Evolutionary conservation across 2,113 vertebrate genomes (phyloP).

Genomic region (Capreolus pygargus): DNA sequence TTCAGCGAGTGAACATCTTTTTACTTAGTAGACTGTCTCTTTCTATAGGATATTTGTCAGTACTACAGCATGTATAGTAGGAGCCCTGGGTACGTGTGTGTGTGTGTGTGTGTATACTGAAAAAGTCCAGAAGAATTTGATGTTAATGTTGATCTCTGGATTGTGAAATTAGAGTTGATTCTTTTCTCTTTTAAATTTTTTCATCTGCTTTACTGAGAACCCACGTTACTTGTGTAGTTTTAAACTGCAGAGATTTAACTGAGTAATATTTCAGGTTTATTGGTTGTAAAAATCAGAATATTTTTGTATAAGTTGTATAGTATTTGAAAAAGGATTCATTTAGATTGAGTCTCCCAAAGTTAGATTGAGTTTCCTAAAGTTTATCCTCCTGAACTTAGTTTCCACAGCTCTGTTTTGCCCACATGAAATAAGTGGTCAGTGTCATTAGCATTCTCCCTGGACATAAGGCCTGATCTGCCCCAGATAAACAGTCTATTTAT

Average conservation of each 20-base stretch:
- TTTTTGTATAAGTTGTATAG: conserved; percentile 20
- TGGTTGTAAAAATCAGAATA: conserved; percentile 8
- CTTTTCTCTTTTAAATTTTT: background rate
- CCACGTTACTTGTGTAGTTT: background rate
- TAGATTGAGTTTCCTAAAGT: conserved; percentile 1
- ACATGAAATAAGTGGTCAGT: conserved; percentile 31
- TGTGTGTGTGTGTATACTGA: background rate
- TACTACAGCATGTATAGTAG: background rate
- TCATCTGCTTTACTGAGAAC: conserved; percentile 1
- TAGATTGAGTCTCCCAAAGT: conserved; percentile 24
- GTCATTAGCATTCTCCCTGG: conserved; percentile 49
- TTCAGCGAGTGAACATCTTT: background rate
- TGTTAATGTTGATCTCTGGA: background rate
- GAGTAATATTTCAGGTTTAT: conserved; percentile 22
- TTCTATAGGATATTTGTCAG: background rate
- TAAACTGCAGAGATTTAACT: conserved; percentile 20
- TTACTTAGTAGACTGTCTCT: background rate
- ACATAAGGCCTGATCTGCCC: conserved; percentile 69
- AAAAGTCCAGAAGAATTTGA: conserved; percentile 17
- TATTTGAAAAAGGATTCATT: background rate
- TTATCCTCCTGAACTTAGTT: background rate
- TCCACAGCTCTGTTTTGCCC: background rate
- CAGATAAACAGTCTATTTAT: conserved; percentile 79
- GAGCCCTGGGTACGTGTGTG: background rate
- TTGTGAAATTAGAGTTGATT: conserved; percentile 2